Conservation (phyloP, 1,140 invertebrate species). For the Harpegnathos saltator region DNA sequence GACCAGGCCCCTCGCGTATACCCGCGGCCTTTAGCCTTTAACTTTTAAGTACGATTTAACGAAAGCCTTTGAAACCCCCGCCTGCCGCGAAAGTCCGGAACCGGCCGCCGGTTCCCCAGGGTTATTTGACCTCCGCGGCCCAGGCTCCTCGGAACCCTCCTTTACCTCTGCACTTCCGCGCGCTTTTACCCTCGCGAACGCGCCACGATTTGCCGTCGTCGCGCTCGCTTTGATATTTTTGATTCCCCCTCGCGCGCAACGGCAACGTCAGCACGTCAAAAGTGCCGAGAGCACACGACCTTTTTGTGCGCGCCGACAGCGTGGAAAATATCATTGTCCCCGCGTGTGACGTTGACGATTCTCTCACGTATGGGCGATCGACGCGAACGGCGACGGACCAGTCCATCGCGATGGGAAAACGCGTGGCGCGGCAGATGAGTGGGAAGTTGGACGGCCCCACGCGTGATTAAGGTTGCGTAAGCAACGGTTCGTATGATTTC, state of each 20-base stretch:
- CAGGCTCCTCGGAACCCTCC: conserved; percentile 25
- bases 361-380: neutral
- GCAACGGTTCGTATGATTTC: neutral
- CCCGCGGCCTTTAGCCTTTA: conserved; percentile 53
- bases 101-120: conserved; percentile 2
- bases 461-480: neutral
- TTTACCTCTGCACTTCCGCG: conserved; percentile 8
- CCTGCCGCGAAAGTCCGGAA: conserved; percentile 25
- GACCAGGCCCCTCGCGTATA: conserved; percentile 40
- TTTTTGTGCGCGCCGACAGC: neutral
- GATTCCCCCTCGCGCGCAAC: conserved; percentile 13
- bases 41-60: conserved; percentile 76
- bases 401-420: neutral
- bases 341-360: neutral
- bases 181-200: neutral
- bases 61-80: conserved; percentile 71
- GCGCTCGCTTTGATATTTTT: conserved; percentile 44
- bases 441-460: neutral
- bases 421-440: neutral
- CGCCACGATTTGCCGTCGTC: neutral
- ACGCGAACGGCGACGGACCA: neutral
- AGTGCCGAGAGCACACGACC: neutral
- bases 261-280: conserved; percentile 19
- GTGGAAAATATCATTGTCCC: conserved; percentile 4
- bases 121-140: conserved; percentile 59